Evolutionary conservation across 2,797 vertebrate species (phyloP).

Genomic region (Cyprinella venusta): DNA sequence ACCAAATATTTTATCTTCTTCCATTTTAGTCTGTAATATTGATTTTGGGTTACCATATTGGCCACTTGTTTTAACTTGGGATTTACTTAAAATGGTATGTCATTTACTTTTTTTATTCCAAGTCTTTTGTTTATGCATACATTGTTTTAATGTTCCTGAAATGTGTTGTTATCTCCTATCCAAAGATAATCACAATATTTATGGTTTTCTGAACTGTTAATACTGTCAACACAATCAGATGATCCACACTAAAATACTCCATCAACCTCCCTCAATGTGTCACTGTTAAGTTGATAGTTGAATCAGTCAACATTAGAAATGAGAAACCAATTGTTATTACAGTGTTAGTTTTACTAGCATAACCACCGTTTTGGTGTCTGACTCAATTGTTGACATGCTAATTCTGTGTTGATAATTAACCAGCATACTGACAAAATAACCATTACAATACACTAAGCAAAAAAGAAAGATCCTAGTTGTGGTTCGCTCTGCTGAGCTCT

Average conservation of each 20-base stretch:
- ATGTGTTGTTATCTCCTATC: not conserved
- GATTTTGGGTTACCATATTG: slow-evolving; percentile 9
- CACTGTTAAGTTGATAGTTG: not conserved
- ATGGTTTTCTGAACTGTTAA: not conserved
- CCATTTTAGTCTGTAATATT: slow-evolving; percentile 1
- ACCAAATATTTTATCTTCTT: not conserved
- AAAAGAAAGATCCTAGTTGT: slow-evolving; percentile 28
- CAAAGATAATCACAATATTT: not conserved
- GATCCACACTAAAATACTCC: not conserved
- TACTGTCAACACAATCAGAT: not conserved
- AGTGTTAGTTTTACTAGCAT: not conserved
- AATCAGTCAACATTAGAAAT: not conserved
- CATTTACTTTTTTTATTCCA: not conserved
- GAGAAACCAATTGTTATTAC: not conserved
- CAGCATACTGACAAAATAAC: not conserved
- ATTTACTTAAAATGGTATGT: slow-evolving; percentile 20
- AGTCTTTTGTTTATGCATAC: not conserved
- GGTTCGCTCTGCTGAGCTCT: slow-evolving; percentile 25
- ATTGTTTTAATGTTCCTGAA: not conserved
- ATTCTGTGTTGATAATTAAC: not conserved
- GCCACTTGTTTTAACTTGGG: slow-evolving; percentile 12
- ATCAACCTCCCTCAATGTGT: not conserved
- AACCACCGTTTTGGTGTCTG: not conserved
- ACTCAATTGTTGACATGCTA: slow-evolving; percentile 3
- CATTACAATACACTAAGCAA: not conserved